Conservation (phyloP, 2,797 vertebrate species). For the Sebastes matsubarae region DNA sequence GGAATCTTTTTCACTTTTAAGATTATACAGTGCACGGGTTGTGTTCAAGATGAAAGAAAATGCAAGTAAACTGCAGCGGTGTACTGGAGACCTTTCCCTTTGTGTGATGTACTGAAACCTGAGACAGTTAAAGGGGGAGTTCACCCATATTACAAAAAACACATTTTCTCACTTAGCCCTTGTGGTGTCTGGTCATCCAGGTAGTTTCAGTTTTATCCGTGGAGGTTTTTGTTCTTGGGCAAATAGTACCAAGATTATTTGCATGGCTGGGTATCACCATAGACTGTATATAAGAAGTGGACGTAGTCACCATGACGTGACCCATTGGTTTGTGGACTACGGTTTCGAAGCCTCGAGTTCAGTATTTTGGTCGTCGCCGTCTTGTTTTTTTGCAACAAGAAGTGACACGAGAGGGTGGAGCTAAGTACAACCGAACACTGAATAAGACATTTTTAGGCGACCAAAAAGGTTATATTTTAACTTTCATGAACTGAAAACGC, state of each 20-base stretch:
- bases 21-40: neutral
- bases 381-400: too few relatives aligned
- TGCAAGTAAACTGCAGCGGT: neutral
- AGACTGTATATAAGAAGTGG: too few relatives aligned
- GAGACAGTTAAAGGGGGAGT: neutral
- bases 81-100: neutral
- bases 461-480: too few relatives aligned
- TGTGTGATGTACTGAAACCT: neutral
- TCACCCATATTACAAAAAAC: neutral
- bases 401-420: too few relatives aligned
- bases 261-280: neutral
- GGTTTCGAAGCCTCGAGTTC: too few relatives aligned
- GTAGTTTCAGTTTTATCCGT: neutral
- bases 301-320: too few relatives aligned
- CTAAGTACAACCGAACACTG: too few relatives aligned
- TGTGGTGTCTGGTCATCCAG: accelerated
- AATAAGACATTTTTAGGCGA: too few relatives aligned
- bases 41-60: neutral
- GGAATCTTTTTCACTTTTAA: neutral
- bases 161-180: too few relatives aligned
- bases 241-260: neutral
- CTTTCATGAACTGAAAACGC: too few relatives aligned
- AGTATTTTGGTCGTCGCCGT: too few relatives aligned
- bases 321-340: too few relatives aligned
- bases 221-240: neutral